Percentiles rank a stretch among this genome's conserved stretches.
Conservation (phyloP, 2,888 invertebrate species). For the Pandemis corylana region DNA sequence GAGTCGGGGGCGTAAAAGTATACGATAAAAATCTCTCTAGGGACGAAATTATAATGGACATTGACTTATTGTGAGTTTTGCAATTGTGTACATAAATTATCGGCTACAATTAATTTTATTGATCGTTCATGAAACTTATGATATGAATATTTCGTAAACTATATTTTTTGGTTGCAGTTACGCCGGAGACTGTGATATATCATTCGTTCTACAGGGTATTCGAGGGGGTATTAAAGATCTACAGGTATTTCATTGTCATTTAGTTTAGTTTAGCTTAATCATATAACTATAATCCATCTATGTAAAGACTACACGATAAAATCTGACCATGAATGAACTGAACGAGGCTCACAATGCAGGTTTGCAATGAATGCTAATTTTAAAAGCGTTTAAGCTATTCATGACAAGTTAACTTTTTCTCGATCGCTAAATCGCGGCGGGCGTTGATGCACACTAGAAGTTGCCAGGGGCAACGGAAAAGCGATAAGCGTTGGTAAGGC, state of each 20-base stretch:
- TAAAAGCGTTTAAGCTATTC: no score
- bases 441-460: no score
- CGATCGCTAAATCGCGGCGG: no score
- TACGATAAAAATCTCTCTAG: conserved; percentile 97
- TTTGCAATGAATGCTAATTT: no score
- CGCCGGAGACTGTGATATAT: conserved; percentile 98
- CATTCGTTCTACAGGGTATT: conserved; percentile 93
- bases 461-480: no score
- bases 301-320: no score
- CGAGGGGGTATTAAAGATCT: conserved; percentile 94
- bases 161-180: conserved; percentile 86
- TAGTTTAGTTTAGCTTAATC: background rate
- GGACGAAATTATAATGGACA: conserved; percentile 98
- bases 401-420: no score
- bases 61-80: conserved; percentile 94
- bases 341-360: no score
- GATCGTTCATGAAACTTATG: background rate
- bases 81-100: background rate
- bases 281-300: no score
- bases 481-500: no score
- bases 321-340: no score
- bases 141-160: background rate
- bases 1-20: conserved; percentile 98
- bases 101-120: background rate
- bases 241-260: conserved; percentile 78